Base-by-base conservation (phyloP, 1,140 invertebrate genomes). In the Aphidius gifuensis region DNA sequence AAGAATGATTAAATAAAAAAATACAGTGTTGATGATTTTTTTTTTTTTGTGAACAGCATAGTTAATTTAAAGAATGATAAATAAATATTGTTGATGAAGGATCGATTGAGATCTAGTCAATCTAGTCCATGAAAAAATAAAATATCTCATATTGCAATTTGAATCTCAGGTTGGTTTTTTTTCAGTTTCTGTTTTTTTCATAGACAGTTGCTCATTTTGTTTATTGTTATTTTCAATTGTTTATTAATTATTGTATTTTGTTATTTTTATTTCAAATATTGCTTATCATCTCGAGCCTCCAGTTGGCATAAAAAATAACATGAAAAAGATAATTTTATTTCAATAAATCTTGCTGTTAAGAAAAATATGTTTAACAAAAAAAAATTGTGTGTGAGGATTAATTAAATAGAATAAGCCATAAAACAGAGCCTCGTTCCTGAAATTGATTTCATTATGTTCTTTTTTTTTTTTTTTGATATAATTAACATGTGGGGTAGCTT, bases 111-210 rank as follows among this genome's bases (percentile, higher is more conserved):
- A 54, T 61, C 59, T 61, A 61, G 59, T 61, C 59, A 61, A 44
- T 61, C 59, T 61, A 61, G 59, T 61, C 59, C 50, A 43, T 42
- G 49, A 21, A 53, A 54, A 43, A 38, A 6, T 21, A 8, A 50
- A 46, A 39, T 43, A 43, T 55, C 7, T 43, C 5, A 6, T 11
- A 4, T n/a, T 4, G 43, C 54, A 23, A 57, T 45, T 43, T 47
- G 54, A 62, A 62, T 62, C 61, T 61, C 60, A 61, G 60, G 60
- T 61, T n/a, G n/a, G n/a, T n/a, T n/a, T n/a, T n/a, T n/a, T n/a
- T n/a, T n/a, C n/a, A n/a, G n/a, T 53, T 9, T 43, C n/a, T 1
- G 40, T 54, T 51, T 46, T 40, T 54, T 32, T 23, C 44, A 32
- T 48, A 45, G 40, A 55, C 47, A 40, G 9, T 38, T 55, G 45